phyloP scores from a whole-genome alignment of 2,113 vertebrate species.

The Gyps fulvus region DNA sequence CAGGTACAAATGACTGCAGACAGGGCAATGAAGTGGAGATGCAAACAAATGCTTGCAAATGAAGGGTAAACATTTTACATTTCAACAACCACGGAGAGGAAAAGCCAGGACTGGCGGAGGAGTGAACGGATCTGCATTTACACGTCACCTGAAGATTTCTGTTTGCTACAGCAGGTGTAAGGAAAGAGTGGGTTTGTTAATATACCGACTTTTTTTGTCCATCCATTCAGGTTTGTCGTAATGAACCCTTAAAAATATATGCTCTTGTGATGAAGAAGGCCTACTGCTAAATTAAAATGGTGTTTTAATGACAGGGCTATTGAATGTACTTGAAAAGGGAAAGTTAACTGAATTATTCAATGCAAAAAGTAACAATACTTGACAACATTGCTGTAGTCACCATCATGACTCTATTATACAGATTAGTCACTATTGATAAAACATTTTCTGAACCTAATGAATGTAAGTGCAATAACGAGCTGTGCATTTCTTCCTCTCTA shows the following conservation, averaged over 20 bases:
- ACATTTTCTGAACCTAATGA: background rate
- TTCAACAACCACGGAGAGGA: background rate
- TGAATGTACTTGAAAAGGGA: background rate
- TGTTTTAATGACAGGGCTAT: background rate
- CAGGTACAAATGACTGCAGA: background rate
- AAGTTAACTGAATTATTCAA: background rate
- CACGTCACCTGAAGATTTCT: background rate
- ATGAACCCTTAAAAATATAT: background rate
- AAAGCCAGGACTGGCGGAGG: background rate
- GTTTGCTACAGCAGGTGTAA: background rate
- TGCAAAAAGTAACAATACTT: background rate
- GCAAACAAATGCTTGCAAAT: background rate
- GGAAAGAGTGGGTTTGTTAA: background rate
- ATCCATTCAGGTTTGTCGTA: background rate
- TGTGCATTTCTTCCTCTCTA: background rate
- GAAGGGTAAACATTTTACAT: background rate
- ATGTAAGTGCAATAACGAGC: background rate
- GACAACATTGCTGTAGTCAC: background rate
- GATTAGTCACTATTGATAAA: constrained; percentile 26
- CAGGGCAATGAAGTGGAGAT: background rate
- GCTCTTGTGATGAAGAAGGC: background rate
- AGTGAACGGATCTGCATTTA: background rate
- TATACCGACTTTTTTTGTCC: background rate
- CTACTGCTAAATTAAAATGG: background rate
- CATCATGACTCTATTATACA: background rate